Conservation (phyloP, 2,113 vertebrate species). For the Okapia johnstoni region DNA sequence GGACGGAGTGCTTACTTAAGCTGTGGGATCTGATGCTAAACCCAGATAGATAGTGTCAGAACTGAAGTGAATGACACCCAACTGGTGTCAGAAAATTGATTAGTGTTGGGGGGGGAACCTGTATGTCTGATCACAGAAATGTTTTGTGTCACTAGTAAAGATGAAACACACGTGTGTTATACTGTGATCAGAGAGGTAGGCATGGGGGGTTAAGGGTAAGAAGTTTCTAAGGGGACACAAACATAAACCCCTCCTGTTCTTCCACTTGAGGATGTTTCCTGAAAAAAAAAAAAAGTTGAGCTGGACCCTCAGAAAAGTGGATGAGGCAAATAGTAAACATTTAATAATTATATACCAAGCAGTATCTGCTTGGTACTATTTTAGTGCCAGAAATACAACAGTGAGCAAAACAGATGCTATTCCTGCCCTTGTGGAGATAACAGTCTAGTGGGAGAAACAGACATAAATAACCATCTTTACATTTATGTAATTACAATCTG, state of each 20-base stretch:
- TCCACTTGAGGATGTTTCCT: background rate
- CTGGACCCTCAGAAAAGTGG: background rate
- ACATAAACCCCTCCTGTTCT: background rate
- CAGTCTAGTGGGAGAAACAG: background rate
- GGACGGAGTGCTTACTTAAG: background rate
- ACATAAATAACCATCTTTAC: background rate
- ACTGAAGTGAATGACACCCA: background rate
- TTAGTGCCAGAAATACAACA: background rate
- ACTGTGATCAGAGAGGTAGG: background rate
- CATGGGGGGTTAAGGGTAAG: too few relatives aligned
- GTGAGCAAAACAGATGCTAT: background rate
- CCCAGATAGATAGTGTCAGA: background rate
- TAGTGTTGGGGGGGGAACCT: background rate
- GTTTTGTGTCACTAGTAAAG: background rate
- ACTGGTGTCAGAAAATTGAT: background rate
- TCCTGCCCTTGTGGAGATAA: background rate
- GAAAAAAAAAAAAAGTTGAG: background rate
- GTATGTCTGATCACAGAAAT: background rate
- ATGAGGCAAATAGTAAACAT: background rate
- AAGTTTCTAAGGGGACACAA: background rate
- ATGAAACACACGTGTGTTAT: background rate
- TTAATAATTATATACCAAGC: background rate
- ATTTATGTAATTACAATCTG: background rate
- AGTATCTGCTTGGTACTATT: background rate
- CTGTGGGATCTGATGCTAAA: background rate